Conservation (phyloP, 2,797 vertebrate genomes). For the Novumbra hubbsi region DNA sequence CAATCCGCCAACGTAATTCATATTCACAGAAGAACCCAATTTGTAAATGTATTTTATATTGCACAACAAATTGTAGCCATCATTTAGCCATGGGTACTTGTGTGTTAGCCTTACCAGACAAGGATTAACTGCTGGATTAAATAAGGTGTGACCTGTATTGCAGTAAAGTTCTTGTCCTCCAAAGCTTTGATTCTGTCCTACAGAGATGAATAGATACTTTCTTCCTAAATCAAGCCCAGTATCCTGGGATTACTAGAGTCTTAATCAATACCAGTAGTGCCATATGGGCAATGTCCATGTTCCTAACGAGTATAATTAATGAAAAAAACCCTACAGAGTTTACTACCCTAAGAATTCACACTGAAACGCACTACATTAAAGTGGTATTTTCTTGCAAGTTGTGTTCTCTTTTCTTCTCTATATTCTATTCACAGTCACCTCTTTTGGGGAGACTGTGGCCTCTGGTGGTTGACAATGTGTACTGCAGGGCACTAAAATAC, state of each 20-base stretch:
- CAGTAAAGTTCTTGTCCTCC: not conserved
- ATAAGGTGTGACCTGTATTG: not conserved
- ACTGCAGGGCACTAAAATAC: constrained; percentile 3
- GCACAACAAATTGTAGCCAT: not conserved
- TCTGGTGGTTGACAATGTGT: constrained; percentile 44
- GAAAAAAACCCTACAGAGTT: too few species aligned
- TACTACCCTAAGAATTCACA: too few species aligned
- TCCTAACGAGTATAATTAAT: not conserved
- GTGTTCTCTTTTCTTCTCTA: not conserved
- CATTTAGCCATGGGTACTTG: not conserved
- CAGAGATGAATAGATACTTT: too few species aligned
- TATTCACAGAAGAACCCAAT: not conserved
- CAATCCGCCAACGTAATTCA: not conserved
- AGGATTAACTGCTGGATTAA: not conserved
- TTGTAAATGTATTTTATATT: not conserved
- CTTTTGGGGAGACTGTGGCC: constrained; percentile 46
- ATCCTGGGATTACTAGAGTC: too few species aligned
- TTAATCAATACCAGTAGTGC: too few species aligned
- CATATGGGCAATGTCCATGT: too few species aligned
- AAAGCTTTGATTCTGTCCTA: too few species aligned
- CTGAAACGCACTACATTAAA: too few species aligned
- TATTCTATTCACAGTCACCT: constrained; percentile 16
- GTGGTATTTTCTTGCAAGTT: too few species aligned
- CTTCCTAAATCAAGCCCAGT: too few species aligned
- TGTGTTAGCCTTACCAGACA: not conserved